Conservation (phyloP, 2,888 invertebrate genomes). For the Scrobipalpa costella region DNA sequence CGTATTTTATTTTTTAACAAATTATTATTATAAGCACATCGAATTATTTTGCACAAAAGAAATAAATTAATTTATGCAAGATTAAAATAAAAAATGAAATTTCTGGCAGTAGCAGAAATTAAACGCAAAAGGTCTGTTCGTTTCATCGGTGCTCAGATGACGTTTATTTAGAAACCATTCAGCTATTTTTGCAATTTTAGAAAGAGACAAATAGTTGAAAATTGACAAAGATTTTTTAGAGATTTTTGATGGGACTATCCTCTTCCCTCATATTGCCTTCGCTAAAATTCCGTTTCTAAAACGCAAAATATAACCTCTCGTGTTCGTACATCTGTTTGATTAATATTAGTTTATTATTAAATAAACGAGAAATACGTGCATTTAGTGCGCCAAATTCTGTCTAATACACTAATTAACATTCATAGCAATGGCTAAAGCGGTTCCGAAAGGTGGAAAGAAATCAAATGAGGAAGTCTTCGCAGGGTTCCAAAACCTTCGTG, state of each 20-base stretch:
- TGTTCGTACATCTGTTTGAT: constrained; percentile 25
- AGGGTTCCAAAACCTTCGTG: constrained; percentile 92
- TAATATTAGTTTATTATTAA: constrained; percentile 10
- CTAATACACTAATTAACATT: neutral
- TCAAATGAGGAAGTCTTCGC: constrained; percentile 90
- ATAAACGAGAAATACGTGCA: neutral
- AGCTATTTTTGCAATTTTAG: neutral
- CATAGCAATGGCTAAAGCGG: constrained; percentile 55
- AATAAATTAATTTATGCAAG: neutral
- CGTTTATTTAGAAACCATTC: neutral
- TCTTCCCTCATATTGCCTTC: neutral
- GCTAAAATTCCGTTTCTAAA: neutral
- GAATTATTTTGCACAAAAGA: neutral
- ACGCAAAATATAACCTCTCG: constrained; percentile 22
- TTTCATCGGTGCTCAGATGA: constrained; percentile 16
- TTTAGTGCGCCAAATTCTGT: neutral
- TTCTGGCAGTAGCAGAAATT: neutral
- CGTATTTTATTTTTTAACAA: too few relatives aligned
- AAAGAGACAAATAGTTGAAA: neutral
- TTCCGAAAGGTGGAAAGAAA: constrained; percentile 70
- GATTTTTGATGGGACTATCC: neutral
- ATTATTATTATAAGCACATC: too few relatives aligned
- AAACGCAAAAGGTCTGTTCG: constrained; percentile 28
- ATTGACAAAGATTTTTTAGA: neutral
- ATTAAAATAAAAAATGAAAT: neutral